Evolutionary conservation across 2,797 vertebrate genomes (phyloP), one percentile per base, ranked within the genome.

Genomic region (Phyllotis vaccarum): DNA sequence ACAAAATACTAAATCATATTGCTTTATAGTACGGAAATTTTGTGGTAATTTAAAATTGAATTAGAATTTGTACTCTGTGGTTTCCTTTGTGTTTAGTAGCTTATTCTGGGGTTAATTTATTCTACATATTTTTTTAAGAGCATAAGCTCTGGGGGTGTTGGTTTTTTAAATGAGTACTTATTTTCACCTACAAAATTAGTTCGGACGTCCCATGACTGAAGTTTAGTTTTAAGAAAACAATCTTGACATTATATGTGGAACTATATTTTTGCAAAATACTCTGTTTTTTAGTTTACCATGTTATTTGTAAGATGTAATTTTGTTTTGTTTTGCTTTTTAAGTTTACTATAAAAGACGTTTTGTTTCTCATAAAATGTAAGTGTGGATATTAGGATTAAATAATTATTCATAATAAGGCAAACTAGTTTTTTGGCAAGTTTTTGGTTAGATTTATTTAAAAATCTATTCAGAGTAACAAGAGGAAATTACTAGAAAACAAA

Each of bases 271-370:
- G 5, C 66, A 90, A 92, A 3, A 85, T 19, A 85, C 49, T 19
- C 3, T 93, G n/a, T 72, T 95, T 95, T 76, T 37, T 70, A 88
- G 3, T 54, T 24, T 62, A 21, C 6, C 16, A 24, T 19, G 10
- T 60, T 90, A 89, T 91, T 95, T 88, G 16, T 22, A 93, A 68
- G 2, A 24, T 79, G 66, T 68, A 60, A 31, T 3, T 70, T 97
- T 49, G 96, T 95, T 93, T 97, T 76, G 83, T 96, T 97, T 72
- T n/a, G n/a, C n/a, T 68, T 97, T 96, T 92, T 97, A 97, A 97
- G 11, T 43, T 81, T 97, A 68, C 29, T 72, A 52, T 75, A 97
- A 95, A 91, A 93, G 9, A 40, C 80, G 92, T 68, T 95, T 14
- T 97, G 0, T 96, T 97, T 94, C 81, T 96, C 1, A 0, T 86